phyloP scores from a whole-genome alignment of 2,888 invertebrate species.

The Malachius bipustulatus region DNA sequence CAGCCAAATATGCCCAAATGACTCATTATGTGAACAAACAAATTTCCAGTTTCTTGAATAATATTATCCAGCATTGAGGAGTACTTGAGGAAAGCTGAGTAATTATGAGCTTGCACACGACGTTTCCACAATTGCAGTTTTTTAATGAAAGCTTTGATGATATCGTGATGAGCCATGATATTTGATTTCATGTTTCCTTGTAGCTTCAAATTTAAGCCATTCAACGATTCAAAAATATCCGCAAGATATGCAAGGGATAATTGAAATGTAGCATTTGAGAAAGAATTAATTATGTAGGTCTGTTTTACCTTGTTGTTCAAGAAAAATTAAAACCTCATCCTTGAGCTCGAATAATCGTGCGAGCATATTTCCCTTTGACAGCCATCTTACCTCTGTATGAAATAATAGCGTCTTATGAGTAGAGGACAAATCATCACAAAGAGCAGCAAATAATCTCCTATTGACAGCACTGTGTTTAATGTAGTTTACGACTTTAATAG shows the following conservation, averaged over 20 bases:
- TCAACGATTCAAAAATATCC: conserved; percentile 6
- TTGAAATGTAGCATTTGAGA: background rate
- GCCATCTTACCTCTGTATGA: conserved; percentile 10
- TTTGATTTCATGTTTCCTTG: too few relatives aligned
- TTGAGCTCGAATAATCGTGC: conserved; percentile 9
- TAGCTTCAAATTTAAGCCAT: conserved; percentile 8
- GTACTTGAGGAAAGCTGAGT: conserved; percentile 3
- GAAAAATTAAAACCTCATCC: too few relatives aligned
- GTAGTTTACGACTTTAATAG: conserved; percentile 8
- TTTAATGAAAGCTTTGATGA: background rate
- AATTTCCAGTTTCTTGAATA: too few relatives aligned
- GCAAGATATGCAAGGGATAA: conserved; percentile 7
- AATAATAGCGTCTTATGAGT: conserved; percentile 9
- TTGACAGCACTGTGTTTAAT: conserved; percentile 9
- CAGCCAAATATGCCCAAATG: too few relatives aligned
- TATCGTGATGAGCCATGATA: background rate
- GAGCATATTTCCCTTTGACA: conserved; percentile 10
- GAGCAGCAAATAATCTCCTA: conserved; percentile 6
- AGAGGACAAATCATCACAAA: conserved; percentile 8
- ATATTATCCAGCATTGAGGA: too few relatives aligned
- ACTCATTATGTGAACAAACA: too few relatives aligned
- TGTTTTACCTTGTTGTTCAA: too few relatives aligned
- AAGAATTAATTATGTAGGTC: background rate
- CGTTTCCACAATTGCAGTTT: background rate
- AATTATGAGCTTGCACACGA: conserved; percentile 1